Conservation (phyloP, 2,888 invertebrate genomes). For the Megaustenia siamemsis region DNA sequence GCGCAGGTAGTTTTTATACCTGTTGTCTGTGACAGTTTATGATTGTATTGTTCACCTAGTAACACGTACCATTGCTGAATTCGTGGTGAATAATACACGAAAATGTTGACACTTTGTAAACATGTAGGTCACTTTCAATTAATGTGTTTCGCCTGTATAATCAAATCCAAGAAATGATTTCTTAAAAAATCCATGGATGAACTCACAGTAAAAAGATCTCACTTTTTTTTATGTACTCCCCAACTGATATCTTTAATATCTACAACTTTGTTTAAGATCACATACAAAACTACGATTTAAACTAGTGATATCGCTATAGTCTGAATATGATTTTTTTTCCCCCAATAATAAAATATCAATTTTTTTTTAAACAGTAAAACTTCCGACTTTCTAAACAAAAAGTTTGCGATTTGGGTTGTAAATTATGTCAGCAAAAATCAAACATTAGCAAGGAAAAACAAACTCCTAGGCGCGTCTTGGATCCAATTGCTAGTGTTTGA, state of each 20-base stretch:
- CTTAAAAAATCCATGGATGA: background rate
- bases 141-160: background rate
- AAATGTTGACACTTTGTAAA: background rate
- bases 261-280: no score
- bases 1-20: background rate
- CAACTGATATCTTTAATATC: no score
- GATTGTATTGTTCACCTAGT: background rate
- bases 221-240: background rate
- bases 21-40: background rate
- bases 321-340: background rate
- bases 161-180: conserved; percentile 12
- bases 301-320: background rate
- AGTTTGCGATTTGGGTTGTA: conserved; percentile 2
- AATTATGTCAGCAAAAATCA: conserved; percentile 31
- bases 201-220: background rate
- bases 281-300: no score
- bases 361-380: background rate
- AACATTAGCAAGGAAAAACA: conserved; percentile 27
- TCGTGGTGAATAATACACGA: background rate
- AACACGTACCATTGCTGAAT: background rate
- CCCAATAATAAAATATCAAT: background rate
- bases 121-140: background rate
- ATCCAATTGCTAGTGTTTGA: conserved; percentile 38
- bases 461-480: conserved; percentile 30
- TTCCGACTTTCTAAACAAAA: conserved; percentile 2